A percentile compares a stretch with the other conserved stretches of the same genome.
Conservation (phyloP, 2,888 invertebrate genomes). For the Seladonia tumulorum region DNA sequence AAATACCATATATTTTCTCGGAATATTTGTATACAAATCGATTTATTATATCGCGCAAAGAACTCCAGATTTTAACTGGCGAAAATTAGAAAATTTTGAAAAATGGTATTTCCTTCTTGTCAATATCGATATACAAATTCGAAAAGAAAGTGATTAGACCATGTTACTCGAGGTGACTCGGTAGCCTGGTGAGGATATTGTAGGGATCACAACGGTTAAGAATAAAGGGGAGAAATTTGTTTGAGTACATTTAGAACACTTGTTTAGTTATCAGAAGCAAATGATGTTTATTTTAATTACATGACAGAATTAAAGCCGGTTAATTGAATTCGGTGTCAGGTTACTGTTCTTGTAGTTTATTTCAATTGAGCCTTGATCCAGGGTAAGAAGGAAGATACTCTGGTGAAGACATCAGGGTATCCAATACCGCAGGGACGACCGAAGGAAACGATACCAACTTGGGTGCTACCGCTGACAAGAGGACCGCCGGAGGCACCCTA, state of each 20-base stretch:
- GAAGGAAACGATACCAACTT: constrained; percentile 75
- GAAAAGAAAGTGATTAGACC: too few relatives aligned
- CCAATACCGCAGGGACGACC: constrained; percentile 71
- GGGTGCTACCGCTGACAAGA: constrained; percentile 50
- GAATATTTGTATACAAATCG: too few relatives aligned
- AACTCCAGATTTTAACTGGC: too few relatives aligned
- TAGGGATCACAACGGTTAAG: too few relatives aligned
- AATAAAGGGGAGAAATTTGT: not conserved
- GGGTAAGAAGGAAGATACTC: constrained; percentile 58
- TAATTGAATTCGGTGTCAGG: not conserved
- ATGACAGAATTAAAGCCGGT: not conserved
- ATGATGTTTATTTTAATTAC: not conserved
- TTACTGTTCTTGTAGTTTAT: not conserved
- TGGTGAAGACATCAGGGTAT: constrained; percentile 72
- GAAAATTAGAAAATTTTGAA: too few relatives aligned
- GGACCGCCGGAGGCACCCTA: constrained; percentile 72
- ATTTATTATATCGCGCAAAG: too few relatives aligned
- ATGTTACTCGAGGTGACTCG: too few relatives aligned
- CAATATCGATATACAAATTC: too few relatives aligned
- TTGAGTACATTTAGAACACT: not conserved
- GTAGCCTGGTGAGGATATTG: too few relatives aligned
- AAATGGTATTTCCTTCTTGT: too few relatives aligned
- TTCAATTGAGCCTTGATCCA: constrained; percentile 67
- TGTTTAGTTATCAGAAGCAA: not conserved
- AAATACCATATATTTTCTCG: too few relatives aligned